Evolutionary conservation across 2,113 vertebrate species (phyloP), one percentile per base, ranked within the genome.

Genomic region (Pseudolaguvia tuberculata): DNA sequence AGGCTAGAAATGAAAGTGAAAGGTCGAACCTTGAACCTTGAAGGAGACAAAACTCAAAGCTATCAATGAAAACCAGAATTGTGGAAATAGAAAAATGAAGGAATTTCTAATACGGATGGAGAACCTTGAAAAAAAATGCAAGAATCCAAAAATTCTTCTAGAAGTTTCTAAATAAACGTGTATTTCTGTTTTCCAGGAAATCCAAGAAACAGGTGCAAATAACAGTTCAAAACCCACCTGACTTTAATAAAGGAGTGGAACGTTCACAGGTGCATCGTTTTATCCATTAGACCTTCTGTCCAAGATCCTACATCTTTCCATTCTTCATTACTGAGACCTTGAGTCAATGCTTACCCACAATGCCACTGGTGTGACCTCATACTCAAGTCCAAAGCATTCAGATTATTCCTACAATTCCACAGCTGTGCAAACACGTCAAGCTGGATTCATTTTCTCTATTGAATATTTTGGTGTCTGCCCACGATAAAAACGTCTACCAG

Each of bases 361-460:
- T 80, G 79, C 80, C 83, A 81, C 86, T 89, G 87, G 86, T 89
- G 86, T 79, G 82, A 85, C 79, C 78, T 73, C 72, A 85, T 87
- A 78, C n/a, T 74, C 57, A 73, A 78, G 59, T 75, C 82, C 82
- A 82, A 79, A 84, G 84, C 86, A 83, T 84, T 84, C 75, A 78
- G 67, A 78, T 81, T 75, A 74, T 83, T 86, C 80, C 52, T 55
- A 56, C 39, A 23, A 74, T 81, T 80, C 83, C 78, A 18, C 89
- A 89, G 88, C 88, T 90, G 87, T 80, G 75, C 87, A 84, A 89
- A 89, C 88, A 89, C 78, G 73, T 83, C 79, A 70, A 53, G 35
- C 47, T 52, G 50, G 5, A 7, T 23, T 29, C 67, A 67, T 47
- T 59, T 42, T 25, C 51, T 67, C 71, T 35, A 13, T 25, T 53